A percentile compares a stretch with the other conserved stretches of the same genome.
Evolutionary conservation across 2,888 invertebrate genomes (phyloP).

Genomic region (Spisula solida): DNA sequence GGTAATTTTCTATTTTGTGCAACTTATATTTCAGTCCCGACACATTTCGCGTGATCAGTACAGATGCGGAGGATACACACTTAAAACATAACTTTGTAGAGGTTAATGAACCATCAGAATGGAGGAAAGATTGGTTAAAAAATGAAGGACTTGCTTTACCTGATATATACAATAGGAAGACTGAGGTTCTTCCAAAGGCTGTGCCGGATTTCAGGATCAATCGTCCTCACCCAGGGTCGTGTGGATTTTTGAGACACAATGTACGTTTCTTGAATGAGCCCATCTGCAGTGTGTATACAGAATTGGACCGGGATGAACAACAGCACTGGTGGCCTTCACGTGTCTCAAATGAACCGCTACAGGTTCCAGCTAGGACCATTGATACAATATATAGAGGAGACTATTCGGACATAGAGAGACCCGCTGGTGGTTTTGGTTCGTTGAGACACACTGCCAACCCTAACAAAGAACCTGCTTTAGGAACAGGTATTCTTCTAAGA

Average conservation of each 20-base stretch:
- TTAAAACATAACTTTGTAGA: constrained; percentile 72
- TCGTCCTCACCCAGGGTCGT: constrained; percentile 82
- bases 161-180: constrained; percentile 76
- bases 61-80: constrained; percentile 80
- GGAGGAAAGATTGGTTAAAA: constrained; percentile 66
- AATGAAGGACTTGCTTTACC: constrained; percentile 73
- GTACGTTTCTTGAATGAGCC: constrained; percentile 85
- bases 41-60: constrained; percentile 84
- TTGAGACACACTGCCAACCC: constrained; percentile 81
- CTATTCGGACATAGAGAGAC: constrained; percentile 72
- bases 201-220: constrained; percentile 73
- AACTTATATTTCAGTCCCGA: constrained; percentile 83
- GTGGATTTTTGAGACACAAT: constrained; percentile 84
- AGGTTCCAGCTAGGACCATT: constrained; percentile 79
- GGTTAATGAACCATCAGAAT: constrained; percentile 74
- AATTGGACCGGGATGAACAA: constrained; percentile 76
- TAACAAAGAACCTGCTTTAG: constrained; percentile 80
- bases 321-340: constrained; percentile 84
- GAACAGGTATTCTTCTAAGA: constrained; percentile 76
- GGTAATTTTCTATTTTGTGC: not conserved
- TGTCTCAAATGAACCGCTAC: constrained; percentile 74
- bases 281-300: constrained; percentile 84
- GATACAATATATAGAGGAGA: constrained; percentile 83
- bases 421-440: constrained; percentile 65
- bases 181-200: constrained; percentile 69